Percentiles rank a stretch among this genome's conserved stretches.
Conservation (phyloP, 2,113 vertebrate species). For the Rhinopithecus roxellana region DNA sequence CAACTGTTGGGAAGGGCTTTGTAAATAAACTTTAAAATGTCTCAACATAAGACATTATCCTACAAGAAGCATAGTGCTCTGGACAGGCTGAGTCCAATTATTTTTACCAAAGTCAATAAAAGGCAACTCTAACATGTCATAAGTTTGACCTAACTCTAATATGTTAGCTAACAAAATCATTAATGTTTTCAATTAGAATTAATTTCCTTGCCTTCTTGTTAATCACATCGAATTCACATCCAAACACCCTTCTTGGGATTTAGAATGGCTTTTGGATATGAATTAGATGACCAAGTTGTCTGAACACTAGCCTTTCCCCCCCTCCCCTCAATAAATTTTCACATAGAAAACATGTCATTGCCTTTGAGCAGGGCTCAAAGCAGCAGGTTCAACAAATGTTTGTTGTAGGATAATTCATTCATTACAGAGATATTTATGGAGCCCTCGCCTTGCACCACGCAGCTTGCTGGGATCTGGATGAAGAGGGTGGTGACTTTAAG, state of each 20-base stretch:
- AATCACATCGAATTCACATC: too few species aligned
- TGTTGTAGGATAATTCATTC: not conserved
- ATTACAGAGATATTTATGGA: not conserved
- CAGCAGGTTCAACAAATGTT: not conserved
- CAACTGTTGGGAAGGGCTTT: not conserved
- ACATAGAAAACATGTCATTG: not conserved
- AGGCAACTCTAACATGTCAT: not conserved
- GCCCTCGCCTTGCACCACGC: accelerated
- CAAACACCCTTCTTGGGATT: not conserved
- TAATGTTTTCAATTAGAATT: constrained; percentile 48
- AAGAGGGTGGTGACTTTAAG: not conserved
- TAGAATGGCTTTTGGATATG: not conserved
- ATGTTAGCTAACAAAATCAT: constrained; percentile 15
- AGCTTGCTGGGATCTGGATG: not conserved
- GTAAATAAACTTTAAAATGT: not conserved
- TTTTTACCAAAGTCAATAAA: not conserved
- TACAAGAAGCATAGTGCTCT: not conserved
- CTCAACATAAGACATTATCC: not conserved
- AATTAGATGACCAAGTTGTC: constrained; percentile 20
- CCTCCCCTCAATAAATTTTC: not conserved
- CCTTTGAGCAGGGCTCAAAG: not conserved
- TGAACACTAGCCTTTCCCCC: not conserved
- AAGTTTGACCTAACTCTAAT: not conserved
- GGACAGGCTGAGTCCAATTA: not conserved
- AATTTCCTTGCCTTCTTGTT: not conserved